These are phyloP conservation scores for Corvus cornix DNA, from an alignment of 2,113 vertebrate genomes.

Conservation along the genomic window DNA sequence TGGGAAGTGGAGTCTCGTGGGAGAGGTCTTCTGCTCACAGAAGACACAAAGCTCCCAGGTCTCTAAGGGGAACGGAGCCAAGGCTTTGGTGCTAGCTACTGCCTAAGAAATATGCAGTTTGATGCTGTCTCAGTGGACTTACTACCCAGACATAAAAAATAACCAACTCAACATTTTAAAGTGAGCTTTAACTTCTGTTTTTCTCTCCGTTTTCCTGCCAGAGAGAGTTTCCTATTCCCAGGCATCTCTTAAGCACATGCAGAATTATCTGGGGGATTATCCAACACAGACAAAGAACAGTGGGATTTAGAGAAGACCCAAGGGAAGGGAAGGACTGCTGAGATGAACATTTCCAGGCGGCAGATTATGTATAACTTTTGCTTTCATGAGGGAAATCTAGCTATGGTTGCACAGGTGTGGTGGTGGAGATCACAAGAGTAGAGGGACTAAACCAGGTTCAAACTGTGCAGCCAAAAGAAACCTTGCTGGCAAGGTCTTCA, in stretches of 20 bases:
- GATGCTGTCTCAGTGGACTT: background rate
- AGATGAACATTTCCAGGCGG: background rate
- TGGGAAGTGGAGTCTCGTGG: background rate
- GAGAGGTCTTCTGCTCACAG: background rate
- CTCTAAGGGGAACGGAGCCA: background rate
- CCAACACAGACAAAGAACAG: background rate
- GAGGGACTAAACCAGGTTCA: background rate
- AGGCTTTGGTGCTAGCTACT: background rate
- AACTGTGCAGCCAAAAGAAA: background rate
- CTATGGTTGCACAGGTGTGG: background rate
- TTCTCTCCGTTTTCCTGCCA: background rate
- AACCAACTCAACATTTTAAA: background rate
- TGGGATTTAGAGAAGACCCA: background rate
- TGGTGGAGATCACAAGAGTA: background rate
- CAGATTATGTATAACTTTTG: background rate
- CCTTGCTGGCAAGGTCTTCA: background rate
- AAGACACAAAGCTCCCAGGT: background rate
- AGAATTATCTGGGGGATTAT: constrained; percentile 34
- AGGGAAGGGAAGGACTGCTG: background rate
- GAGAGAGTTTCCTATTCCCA: constrained; percentile 1
- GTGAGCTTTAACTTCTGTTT: background rate
- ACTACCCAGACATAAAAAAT: background rate
- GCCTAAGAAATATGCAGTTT: background rate
- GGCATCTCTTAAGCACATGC: background rate
- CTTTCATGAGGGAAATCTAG: background rate